Percentiles rank a stretch among this genome's conserved stretches.
These are phyloP conservation scores for Schlechtendalia chinensis DNA, from an alignment of 1,140 invertebrate species.

Conservation along the genomic window DNA sequence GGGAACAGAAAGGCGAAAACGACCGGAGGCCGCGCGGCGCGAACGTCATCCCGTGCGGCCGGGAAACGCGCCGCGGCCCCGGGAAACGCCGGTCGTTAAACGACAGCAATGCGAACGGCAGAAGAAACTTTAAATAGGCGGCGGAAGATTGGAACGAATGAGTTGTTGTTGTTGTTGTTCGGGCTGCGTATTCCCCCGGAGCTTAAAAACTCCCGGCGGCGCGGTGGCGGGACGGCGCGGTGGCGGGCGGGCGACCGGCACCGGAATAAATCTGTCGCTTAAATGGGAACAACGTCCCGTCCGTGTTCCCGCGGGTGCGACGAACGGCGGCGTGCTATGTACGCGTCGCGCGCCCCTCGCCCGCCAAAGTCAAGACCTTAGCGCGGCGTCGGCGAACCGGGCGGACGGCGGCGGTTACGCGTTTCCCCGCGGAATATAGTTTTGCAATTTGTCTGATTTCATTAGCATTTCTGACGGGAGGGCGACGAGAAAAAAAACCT, in stretches of 20 bases:
- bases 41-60: too few species aligned
- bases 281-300: conserved; percentile 24
- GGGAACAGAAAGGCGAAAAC: too few species aligned
- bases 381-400: too few species aligned
- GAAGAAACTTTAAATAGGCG: conserved; percentile 46
- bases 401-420: too few species aligned
- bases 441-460: conserved; percentile 49
- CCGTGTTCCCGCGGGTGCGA: not conserved
- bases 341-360: not conserved
- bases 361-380: conserved; percentile 27
- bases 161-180: too few species aligned
- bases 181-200: conserved; percentile 43
- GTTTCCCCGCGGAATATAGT: conserved; percentile 44
- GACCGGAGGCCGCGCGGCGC: too few species aligned
- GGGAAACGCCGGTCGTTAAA: conserved; percentile 43
- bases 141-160: conserved; percentile 39
- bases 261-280: conserved; percentile 42
- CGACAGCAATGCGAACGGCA: conserved; percentile 24
- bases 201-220: conserved; percentile 27
- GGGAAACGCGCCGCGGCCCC: too few species aligned
- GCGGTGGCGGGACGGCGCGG: not conserved
- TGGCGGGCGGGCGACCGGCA: not conserved
- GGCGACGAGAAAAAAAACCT: conserved; percentile 4
- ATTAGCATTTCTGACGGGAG: conserved; percentile 42
- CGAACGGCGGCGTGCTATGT: not conserved